Base-by-base conservation (phyloP, 92 coral and sea anemone species). In the Muricea muricata region DNA sequence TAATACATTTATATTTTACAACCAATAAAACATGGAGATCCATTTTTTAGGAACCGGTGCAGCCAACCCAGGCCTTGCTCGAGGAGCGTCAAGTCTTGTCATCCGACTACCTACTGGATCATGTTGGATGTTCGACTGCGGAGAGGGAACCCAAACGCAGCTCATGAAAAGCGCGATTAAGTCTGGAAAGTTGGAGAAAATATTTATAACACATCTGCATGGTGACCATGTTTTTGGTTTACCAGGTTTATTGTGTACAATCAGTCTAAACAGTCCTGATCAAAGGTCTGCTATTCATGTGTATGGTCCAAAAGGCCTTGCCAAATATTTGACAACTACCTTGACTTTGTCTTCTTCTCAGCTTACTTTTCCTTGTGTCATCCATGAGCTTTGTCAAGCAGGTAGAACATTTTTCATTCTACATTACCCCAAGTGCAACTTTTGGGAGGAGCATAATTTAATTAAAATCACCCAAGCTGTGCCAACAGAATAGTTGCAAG, bases 61-160 rank as follows among this genome's bases (percentile, higher is more conserved):
- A 13, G 90, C 93, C 46, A 81, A 93, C 78, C 99, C 99, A 1
- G 80, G 96, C 26, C 94, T 92, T 1, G 30, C 76, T 29, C 92
- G 98, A 32, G 99, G 98, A 17, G 98, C 98, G 7, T 94, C 98
- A 32, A 93, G 99, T 35, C 71, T 86, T 60, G 87, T 96, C 13
- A 82, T 96, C 21, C 87, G 97, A 42, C 94, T 91, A 29, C 84
- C 90, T 20, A 87, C 72, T 23, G 92, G 95, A 0, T 56, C 71
- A 1, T 93, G 97, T 35, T 96, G 99, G 99, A 96, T 96, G 99
- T 96, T 96, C 71, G 99, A 96, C 79, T 96, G 99, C 47, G 99
- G 99, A 8, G 99, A 96, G 71, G 98, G 98, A 10, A 88, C 93
- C 15, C 99, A 96, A 80, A 90, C 89, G 46, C 97, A 96, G 63